Percentiles rank a stretch among this genome's conserved stretches.
phyloP scores from a whole-genome alignment of 2,113 vertebrate species.

The Neodontobutis hainanensis region DNA sequence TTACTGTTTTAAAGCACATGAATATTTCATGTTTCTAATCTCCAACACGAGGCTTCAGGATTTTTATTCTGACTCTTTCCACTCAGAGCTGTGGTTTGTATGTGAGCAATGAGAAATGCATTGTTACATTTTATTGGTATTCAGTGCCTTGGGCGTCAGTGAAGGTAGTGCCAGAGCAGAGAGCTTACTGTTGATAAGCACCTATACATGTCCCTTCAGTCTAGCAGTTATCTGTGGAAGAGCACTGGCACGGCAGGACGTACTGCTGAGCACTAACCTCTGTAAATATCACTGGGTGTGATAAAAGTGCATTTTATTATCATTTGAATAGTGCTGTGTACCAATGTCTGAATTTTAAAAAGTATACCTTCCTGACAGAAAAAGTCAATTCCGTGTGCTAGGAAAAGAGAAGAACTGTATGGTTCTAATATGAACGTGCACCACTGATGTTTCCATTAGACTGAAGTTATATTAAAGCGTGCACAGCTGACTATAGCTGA shows the following conservation, averaged over 20 bases:
- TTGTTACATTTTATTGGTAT: constrained; percentile 12
- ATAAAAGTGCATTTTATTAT: too few relatives aligned
- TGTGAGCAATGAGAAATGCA: constrained; percentile 2
- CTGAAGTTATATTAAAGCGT: too few relatives aligned
- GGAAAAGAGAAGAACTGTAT: too few relatives aligned
- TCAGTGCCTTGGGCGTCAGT: constrained; percentile 1
- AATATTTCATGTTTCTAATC: constrained; percentile 16
- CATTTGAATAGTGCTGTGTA: too few relatives aligned
- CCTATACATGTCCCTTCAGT: constrained; percentile 12
- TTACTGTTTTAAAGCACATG: constrained; percentile 1
- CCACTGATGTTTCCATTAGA: too few relatives aligned
- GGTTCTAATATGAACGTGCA: too few relatives aligned
- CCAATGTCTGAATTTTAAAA: too few relatives aligned
- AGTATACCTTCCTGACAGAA: too few relatives aligned
- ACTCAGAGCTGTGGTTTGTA: not conserved
- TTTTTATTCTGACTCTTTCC: constrained; percentile 2
- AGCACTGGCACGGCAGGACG: not conserved
- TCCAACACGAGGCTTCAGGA: not conserved
- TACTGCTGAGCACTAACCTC: not conserved
- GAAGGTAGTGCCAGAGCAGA: constrained; percentile 4
- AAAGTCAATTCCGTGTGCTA: too few relatives aligned
- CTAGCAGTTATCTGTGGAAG: not conserved
- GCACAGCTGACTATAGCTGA: too few relatives aligned
- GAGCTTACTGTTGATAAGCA: constrained; percentile 3
- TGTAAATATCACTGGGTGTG: too few relatives aligned